Base-by-base conservation (phyloP, 2,888 invertebrate genomes). In the Gastrophysa polygoni region DNA sequence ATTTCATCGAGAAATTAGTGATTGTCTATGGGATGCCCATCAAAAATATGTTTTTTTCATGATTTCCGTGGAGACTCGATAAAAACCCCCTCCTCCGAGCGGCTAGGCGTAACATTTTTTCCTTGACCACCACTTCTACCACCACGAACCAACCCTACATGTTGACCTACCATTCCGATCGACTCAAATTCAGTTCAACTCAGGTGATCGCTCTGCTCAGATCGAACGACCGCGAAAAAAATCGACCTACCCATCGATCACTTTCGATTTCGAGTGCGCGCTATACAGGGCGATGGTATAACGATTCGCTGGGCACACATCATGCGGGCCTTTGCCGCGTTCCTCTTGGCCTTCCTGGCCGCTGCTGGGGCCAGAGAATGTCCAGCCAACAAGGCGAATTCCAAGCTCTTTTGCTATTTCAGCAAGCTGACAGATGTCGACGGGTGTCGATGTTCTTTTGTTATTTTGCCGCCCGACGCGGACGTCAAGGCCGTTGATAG, bases 401-500 rank as follows among this genome's bases (percentile, higher is more conserved):
- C 78, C 1, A 81, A 81, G 68, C 68, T 81, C 55, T 71, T 81
- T 59, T 81, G 81, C 71, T 81, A 80, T 61, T 81, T 79, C 58
- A 73, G 79, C 49, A 73, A 78, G 66, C 66, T 77, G 56, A 71
- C 64, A 1, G 74, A 79, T 55, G 68, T 76, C 21, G 73, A 78
- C 64, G 67, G 68, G n/a, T 81, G 81, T 65, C 75, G 75, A 67
- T 81, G 81, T 66, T 74, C 76, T n/a, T 80, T 80, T 63, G 74
- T 80, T 44, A 73, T 81, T 60, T 63, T 81, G 59, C 80, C 81
- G 18, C 69, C 75, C 0, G 68, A 74, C 63, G 64, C 78, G 2
- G 77, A 78, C 46, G 68, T 74, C 21, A 75, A 77, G 64, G 56
- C 71, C 11, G 74, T 80, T 69, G 85, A 86, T 75, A 83, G 82